These are phyloP conservation scores for Escarpia spicata DNA, from an alignment of 2,888 invertebrate species.

Conservation along the genomic window DNA sequence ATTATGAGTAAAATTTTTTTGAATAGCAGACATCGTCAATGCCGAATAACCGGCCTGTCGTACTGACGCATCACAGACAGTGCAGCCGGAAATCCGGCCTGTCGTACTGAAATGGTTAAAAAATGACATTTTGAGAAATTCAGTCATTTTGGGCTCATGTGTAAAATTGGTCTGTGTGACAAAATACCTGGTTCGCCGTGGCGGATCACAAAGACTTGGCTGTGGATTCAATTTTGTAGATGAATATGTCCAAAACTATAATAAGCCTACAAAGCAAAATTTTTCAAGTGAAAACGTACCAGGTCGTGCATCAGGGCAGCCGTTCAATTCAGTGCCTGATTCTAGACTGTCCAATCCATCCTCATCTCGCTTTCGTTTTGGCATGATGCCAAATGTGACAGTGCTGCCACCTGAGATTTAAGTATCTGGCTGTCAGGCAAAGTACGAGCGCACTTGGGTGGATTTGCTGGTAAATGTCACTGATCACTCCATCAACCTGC, in stretches of 20 bases:
- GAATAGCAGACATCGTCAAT: too few species aligned
- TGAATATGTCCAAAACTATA: not conserved
- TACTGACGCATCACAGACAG: too few species aligned
- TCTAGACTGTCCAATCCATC: constrained; percentile 8
- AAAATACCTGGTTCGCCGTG: too few species aligned
- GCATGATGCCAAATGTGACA: constrained; percentile 28
- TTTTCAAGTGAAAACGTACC: not conserved
- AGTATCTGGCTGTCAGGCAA: not conserved
- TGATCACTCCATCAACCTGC: not conserved
- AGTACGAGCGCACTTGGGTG: not conserved
- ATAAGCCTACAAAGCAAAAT: not conserved
- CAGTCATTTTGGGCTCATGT: too few species aligned
- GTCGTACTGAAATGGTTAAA: too few species aligned
- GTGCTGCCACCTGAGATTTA: not conserved
- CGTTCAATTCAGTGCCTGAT: constrained; percentile 20
- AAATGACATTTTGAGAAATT: too few species aligned
- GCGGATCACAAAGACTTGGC: not conserved
- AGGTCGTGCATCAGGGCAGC: constrained; percentile 33
- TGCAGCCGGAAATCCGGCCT: too few species aligned
- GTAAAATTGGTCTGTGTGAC: too few species aligned
- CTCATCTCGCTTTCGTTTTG: constrained; percentile 37
- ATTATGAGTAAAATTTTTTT: too few species aligned
- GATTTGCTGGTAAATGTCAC: not conserved
- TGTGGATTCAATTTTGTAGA: not conserved
- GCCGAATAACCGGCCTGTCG: too few species aligned